phyloP scores from a whole-genome alignment of 2,113 vertebrate species.

The Podarcis raffonei region DNA sequence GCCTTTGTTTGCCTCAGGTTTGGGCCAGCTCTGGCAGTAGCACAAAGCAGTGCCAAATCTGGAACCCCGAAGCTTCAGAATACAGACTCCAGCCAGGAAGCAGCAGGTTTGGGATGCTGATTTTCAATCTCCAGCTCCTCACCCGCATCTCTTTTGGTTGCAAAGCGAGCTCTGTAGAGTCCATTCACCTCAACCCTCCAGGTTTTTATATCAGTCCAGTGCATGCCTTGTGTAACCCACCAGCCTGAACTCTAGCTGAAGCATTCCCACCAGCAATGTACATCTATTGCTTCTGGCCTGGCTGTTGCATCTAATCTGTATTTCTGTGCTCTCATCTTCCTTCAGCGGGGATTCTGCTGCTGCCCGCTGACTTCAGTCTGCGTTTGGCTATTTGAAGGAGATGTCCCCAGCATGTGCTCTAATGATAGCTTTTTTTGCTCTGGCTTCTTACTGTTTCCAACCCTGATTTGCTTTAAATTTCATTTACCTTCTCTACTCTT shows the following conservation, averaged over 20 bases:
- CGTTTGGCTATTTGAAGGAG: constrained; percentile 6
- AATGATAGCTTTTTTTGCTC: constrained; percentile 2
- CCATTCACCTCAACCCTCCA: neutral
- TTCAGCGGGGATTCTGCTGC: neutral
- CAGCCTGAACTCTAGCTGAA: neutral
- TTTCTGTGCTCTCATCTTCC: constrained; percentile 6
- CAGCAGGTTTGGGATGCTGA: neutral
- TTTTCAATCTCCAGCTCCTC: neutral
- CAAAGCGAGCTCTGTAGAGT: neutral
- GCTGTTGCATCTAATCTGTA: constrained; percentile 21
- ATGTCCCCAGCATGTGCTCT: neutral
- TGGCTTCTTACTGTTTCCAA: constrained; percentile 2
- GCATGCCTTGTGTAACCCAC: accelerated
- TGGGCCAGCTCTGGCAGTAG: too few species aligned
- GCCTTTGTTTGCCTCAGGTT: neutral
- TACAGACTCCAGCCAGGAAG: neutral
- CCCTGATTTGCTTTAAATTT: neutral
- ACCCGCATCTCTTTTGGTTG: neutral
- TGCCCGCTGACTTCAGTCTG: constrained; percentile 26
- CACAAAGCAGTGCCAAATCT: neutral
- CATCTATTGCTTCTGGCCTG: neutral
- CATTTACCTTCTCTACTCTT: constrained; percentile 6
- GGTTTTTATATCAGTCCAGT: neutral
- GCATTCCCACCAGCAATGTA: neutral
- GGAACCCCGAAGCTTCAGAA: neutral